Evolutionary conservation across 2,888 invertebrate genomes (phyloP).

Genomic region (Watsonalla cultraria): DNA sequence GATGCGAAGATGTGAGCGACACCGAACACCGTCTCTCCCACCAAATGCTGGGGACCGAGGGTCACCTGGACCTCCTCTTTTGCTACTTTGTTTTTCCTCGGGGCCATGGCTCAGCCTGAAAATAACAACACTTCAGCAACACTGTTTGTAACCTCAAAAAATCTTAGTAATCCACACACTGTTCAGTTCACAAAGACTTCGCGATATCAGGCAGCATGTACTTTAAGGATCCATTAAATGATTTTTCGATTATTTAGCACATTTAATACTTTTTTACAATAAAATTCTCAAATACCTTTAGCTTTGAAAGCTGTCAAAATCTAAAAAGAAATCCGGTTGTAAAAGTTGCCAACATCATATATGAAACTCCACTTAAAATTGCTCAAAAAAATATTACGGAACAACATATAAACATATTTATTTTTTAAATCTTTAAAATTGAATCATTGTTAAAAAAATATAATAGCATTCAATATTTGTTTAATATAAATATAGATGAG

Average conservation of each 20-base stretch:
- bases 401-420: neutral
- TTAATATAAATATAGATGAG: too few relatives aligned
- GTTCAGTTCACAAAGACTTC: conserved; percentile 16
- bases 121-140: conserved; percentile 63
- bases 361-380: neutral
- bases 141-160: conserved; percentile 62
- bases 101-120: conserved; percentile 89
- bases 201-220: conserved; percentile 9
- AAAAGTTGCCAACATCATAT: conserved; percentile 15
- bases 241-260: conserved; percentile 34
- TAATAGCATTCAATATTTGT: too few relatives aligned
- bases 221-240: conserved; percentile 18
- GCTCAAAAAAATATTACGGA: neutral
- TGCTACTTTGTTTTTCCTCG: conserved; percentile 97
- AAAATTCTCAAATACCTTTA: conserved; percentile 58
- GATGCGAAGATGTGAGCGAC: conserved; percentile 99
- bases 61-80: conserved; percentile 98
- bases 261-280: conserved; percentile 32
- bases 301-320: conserved; percentile 74
- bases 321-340: conserved; percentile 50
- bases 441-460: too few relatives aligned
- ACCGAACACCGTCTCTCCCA: conserved; percentile 98
- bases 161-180: conserved; percentile 55
- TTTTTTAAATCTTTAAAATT: neutral
- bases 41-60: conserved; percentile 96